phyloP scores from a whole-genome alignment of 2,888 invertebrate species.

The Hyalella azteca region DNA sequence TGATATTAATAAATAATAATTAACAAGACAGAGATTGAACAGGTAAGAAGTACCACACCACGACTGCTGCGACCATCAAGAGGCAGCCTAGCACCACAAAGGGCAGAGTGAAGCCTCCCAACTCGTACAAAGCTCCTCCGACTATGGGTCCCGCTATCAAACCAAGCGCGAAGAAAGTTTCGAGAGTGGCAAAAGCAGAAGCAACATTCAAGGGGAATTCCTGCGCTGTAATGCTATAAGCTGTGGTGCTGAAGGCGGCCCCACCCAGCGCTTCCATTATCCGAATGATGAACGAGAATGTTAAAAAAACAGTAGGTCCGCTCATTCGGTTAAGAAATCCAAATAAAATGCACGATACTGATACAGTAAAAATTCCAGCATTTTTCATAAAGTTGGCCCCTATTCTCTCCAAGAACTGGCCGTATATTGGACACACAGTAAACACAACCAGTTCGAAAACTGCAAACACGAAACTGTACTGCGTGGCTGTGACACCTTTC shows the following conservation, averaged over 20 bases:
- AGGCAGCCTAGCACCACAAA: constrained; percentile 80
- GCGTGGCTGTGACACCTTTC: constrained; percentile 80
- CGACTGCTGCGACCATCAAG: constrained; percentile 76
- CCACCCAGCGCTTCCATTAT: constrained; percentile 66
- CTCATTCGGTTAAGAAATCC: constrained; percentile 63
- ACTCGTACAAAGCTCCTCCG: constrained; percentile 81
- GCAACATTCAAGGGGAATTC: constrained; percentile 76
- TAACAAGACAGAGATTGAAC: too few relatives aligned
- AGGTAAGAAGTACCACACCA: constrained; percentile 77
- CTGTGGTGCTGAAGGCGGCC: constrained; percentile 63
- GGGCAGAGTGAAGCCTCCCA: constrained; percentile 80
- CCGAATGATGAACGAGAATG: constrained; percentile 64
- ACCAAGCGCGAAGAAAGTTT: constrained; percentile 86
- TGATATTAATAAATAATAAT: too few relatives aligned
- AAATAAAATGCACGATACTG: constrained; percentile 79
- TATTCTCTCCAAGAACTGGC: constrained; percentile 76
- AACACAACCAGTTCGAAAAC: constrained; percentile 84
- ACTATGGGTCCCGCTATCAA: constrained; percentile 89
- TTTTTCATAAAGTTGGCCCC: constrained; percentile 83
- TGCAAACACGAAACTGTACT: constrained; percentile 86
- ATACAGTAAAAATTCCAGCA: constrained; percentile 81
- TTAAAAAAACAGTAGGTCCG: constrained; percentile 62
- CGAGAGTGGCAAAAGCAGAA: constrained; percentile 82
- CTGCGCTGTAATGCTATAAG: constrained; percentile 65
- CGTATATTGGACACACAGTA: constrained; percentile 79